Evolutionary conservation across 2,888 invertebrate genomes (phyloP), one percentile per base, ranked within the genome.

Genomic region (Drosophila cyrtoloma): DNA sequence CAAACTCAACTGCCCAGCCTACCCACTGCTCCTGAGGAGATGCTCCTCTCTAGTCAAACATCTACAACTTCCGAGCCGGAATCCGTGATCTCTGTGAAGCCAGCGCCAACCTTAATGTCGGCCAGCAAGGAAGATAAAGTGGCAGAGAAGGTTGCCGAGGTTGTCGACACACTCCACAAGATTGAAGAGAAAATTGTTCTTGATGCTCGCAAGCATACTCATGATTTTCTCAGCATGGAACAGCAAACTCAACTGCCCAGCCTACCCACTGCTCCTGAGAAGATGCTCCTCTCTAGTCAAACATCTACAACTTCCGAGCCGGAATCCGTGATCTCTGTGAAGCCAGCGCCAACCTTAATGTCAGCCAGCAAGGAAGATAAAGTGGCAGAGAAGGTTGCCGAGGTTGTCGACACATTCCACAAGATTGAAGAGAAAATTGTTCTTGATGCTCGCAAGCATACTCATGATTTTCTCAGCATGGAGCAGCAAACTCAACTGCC

Each of bases 211-310:
- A 82, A 90, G 68, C 63, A 84, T 7, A 92, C 92, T 10, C 81
- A 84, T 39, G 91, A 92, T 69, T 92, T 92, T 52, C 71, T 92
- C 0, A 78, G 69, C 74, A 91, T 83, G 89, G 91, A 92, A 37
- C 88, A 92, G 64, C 79, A 91, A 72, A 78, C 71, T 7, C 91
- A 92, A 52, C 59, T 91, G 50, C 82, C 86, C 3, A 78, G 74
- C 32, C 30, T 82, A 22, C 74, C 69, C 0, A 57, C 68, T 26
- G 47, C 63, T n/a, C 4, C 70, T 5, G 80, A 85, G 22, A 69
- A 71, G 32, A 50, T 57, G 14, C 28, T 87, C 19, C 63, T 82
- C 28, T 71, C 89, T 7, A 82, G 80, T 14, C 70, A 80, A 33
- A 78, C 89, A 50, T 90, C 84, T 19, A 74, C 65, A 4, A 58